These are phyloP conservation scores for Tetheella fluctuosa DNA, from an alignment of 2,888 invertebrate genomes.

Conservation along the genomic window DNA sequence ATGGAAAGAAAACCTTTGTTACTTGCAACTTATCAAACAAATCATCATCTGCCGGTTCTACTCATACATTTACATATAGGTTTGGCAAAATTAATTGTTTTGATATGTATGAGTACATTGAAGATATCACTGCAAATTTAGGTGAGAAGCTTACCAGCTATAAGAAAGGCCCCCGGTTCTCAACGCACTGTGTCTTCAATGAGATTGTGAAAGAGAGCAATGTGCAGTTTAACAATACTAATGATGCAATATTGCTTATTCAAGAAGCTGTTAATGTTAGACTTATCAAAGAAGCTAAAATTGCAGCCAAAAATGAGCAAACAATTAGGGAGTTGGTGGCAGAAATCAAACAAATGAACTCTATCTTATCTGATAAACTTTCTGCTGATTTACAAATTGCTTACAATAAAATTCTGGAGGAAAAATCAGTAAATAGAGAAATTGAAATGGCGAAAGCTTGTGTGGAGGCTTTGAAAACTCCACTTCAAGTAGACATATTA, in stretches of 20 bases:
- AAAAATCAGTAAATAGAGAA: slow-evolving; percentile 61
- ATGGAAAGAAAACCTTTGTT: slow-evolving; percentile 84
- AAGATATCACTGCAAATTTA: slow-evolving; percentile 81
- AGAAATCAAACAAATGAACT: slow-evolving; percentile 76
- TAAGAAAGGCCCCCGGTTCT: slow-evolving; percentile 62
- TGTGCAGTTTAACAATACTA: slow-evolving; percentile 63
- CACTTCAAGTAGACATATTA: slow-evolving; percentile 60
- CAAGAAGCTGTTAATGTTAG: slow-evolving; percentile 74
- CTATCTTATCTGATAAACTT: slow-evolving; percentile 72
- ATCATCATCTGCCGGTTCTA: slow-evolving; percentile 78
- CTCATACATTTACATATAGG: slow-evolving; percentile 85
- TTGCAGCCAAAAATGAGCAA: slow-evolving; percentile 71
- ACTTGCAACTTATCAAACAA: slow-evolving; percentile 85
- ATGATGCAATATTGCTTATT: slow-evolving; percentile 72
- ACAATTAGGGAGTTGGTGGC: slow-evolving; percentile 72
- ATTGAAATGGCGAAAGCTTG: slow-evolving; percentile 74
- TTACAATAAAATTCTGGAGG: slow-evolving; percentile 59
- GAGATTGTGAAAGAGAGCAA: slow-evolving; percentile 73
- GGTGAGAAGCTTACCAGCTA: slow-evolving; percentile 80
- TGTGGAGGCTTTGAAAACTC: slow-evolving; percentile 65
- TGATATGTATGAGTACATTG: slow-evolving; percentile 81
- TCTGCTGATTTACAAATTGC: slow-evolving; percentile 58
- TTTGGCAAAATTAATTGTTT: slow-evolving; percentile 85
- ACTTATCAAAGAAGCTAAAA: slow-evolving; percentile 67
- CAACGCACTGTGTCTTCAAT: slow-evolving; percentile 69